Evolutionary conservation across 2,797 vertebrate species (phyloP).

Genomic region (Labeo calbasu): DNA sequence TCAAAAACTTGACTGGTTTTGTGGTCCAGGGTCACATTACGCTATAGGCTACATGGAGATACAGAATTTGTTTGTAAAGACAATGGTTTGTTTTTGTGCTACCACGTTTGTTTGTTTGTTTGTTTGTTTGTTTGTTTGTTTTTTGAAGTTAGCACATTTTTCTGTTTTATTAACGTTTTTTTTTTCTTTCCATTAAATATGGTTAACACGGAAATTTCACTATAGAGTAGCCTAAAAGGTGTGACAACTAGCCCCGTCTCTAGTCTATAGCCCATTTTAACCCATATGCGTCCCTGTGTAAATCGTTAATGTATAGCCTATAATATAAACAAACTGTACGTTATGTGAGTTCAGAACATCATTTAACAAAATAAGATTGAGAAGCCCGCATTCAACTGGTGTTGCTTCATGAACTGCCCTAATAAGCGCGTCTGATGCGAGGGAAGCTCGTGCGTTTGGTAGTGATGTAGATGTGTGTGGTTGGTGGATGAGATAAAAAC

Average conservation of each 20-base stretch:
- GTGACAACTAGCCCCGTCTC: no score
- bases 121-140: background rate
- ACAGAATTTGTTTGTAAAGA: background rate
- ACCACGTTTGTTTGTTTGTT: background rate
- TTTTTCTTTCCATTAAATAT: background rate
- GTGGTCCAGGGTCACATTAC: no score
- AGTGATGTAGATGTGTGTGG: slow-evolving; percentile 23
- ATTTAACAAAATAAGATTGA: background rate
- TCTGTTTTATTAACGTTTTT: no score
- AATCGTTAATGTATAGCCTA: background rate
- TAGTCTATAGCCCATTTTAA: background rate
- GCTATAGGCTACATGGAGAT: background rate
- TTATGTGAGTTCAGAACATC: background rate
- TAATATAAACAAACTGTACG: background rate
- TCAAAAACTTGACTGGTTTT: no score
- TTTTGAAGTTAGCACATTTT: no score
- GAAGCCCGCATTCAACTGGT: slow-evolving; percentile 23
- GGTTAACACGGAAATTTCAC: background rate
- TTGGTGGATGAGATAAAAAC: slow-evolving; percentile 26
- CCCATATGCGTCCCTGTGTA: background rate
- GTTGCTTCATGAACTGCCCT: slow-evolving; percentile 15
- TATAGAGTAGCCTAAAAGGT: background rate
- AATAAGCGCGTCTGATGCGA: background rate
- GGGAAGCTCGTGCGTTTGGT: background rate
- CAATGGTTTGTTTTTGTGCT: background rate